These are phyloP conservation scores for Actinia equina DNA, from an alignment of 64 coral and sea anemone genomes.

Conservation along the genomic window DNA sequence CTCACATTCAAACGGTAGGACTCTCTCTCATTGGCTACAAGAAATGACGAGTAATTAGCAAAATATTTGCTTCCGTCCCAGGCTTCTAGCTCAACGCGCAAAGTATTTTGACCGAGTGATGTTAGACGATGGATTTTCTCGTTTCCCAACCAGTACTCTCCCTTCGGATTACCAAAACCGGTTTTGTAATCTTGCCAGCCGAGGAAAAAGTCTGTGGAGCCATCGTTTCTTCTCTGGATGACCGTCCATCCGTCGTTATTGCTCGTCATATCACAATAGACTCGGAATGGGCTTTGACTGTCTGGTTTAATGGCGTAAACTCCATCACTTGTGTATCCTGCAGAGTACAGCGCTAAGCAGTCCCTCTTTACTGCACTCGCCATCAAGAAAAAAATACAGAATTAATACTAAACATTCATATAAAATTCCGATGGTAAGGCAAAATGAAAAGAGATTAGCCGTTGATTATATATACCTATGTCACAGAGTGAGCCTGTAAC, in stretches of 20 bases:
- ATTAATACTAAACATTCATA: not conserved
- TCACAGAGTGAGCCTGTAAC: not conserved
- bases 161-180: conserved; percentile 28
- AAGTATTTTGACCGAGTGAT: not conserved
- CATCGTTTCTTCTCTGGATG: conserved; percentile 44
- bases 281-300: not conserved
- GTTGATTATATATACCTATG: not conserved
- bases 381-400: not conserved
- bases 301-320: conserved; percentile 14
- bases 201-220: conserved; percentile 11
- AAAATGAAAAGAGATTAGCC: too few relatives aligned
- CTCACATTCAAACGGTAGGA: conserved; percentile 41
- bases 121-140: conserved; percentile 34
- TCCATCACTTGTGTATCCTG: not conserved
- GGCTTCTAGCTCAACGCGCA: conserved; percentile 34
- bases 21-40: conserved; percentile 14
- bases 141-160: conserved; percentile 54
- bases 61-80: conserved; percentile 29
- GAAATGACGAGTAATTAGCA: conserved; percentile 53
- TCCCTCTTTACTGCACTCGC: not conserved
- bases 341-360: not conserved
- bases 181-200: conserved; percentile 17
- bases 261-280: conserved; percentile 20
- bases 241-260: conserved; percentile 23
- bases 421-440: too few relatives aligned